Percentiles rank a stretch among this genome's conserved stretches.
phyloP scores from a whole-genome alignment of 2,797 vertebrate genomes.

The Oreochromis grahami region DNA sequence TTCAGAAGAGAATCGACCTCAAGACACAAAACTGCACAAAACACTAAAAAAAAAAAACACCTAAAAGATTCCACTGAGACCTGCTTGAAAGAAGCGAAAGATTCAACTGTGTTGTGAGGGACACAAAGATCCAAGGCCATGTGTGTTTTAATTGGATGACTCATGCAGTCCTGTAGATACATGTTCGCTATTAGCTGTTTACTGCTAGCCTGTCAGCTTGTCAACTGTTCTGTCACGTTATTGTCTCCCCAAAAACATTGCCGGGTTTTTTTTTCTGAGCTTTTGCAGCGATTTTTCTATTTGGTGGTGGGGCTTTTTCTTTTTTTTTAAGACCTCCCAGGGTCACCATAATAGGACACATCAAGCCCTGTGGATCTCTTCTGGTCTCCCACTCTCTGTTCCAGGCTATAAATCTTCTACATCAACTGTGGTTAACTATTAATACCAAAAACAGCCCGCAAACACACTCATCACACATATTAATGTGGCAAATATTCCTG shows the following conservation, averaged over 20 bases:
- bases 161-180: neutral
- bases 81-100: neutral
- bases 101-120: neutral
- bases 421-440: neutral
- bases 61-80: neutral
- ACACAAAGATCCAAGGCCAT: neutral
- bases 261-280: accelerated
- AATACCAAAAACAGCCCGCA: neutral
- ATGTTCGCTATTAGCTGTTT: neutral
- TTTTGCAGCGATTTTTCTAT: accelerated
- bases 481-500: neutral
- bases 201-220: neutral
- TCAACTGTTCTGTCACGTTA: neutral
- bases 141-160: neutral
- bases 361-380: too few species aligned
- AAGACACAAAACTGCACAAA: neutral
- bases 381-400: neutral
- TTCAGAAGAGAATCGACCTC: neutral
- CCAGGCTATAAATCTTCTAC: neutral
- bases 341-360: neutral
- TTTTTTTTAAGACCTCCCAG: neutral
- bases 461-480: neutral
- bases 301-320: neutral
- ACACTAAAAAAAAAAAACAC: neutral
- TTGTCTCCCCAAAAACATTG: neutral